These are phyloP conservation scores for Sesamia nonagrioides DNA, from an alignment of 1,140 invertebrate species.

Conservation along the genomic window DNA sequence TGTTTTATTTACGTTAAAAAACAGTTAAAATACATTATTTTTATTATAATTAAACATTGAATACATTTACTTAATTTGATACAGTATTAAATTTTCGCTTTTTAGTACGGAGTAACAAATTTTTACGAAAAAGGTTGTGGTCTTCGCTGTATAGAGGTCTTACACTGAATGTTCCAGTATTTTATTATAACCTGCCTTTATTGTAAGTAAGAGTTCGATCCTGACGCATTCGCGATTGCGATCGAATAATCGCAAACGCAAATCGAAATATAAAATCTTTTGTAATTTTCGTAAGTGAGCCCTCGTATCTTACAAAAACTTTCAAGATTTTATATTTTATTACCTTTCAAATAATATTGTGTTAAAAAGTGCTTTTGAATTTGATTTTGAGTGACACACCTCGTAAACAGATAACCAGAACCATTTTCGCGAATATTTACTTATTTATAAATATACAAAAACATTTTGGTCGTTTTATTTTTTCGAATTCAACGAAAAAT, in stretches of 20 bases:
- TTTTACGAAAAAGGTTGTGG: slow-evolving; percentile 56
- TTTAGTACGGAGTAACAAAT: slow-evolving; percentile 68
- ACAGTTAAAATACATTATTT: too few relatives aligned
- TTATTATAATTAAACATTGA: slow-evolving; percentile 68
- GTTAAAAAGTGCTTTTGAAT: slow-evolving; percentile 25
- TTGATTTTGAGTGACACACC: slow-evolving; percentile 52
- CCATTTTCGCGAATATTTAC: slow-evolving; percentile 35
- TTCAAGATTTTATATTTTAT: slow-evolving; percentile 67
- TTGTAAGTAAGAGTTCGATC: slow-evolving; percentile 54
- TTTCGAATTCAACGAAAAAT: slow-evolving; percentile 40
- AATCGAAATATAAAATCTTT: slow-evolving; percentile 70
- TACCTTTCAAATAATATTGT: slow-evolving; percentile 15
- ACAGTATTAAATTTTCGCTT: slow-evolving; percentile 60
- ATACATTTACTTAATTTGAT: slow-evolving; percentile 67
- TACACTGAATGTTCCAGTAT: not conserved
- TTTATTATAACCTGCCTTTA: not conserved
- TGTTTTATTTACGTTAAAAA: slow-evolving; percentile 68
- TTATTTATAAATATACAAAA: slow-evolving; percentile 67
- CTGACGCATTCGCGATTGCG: slow-evolving; percentile 54
- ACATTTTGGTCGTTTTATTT: slow-evolving; percentile 62
- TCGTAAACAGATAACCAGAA: slow-evolving; percentile 28
- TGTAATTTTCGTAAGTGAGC: slow-evolving; percentile 72
- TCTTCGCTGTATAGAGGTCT: slow-evolving; percentile 20
- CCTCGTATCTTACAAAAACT: slow-evolving; percentile 65
- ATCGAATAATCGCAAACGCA: slow-evolving; percentile 54